Conservation (phyloP, 2,888 invertebrate genomes). For the Cremastobaeus sp. region DNA sequence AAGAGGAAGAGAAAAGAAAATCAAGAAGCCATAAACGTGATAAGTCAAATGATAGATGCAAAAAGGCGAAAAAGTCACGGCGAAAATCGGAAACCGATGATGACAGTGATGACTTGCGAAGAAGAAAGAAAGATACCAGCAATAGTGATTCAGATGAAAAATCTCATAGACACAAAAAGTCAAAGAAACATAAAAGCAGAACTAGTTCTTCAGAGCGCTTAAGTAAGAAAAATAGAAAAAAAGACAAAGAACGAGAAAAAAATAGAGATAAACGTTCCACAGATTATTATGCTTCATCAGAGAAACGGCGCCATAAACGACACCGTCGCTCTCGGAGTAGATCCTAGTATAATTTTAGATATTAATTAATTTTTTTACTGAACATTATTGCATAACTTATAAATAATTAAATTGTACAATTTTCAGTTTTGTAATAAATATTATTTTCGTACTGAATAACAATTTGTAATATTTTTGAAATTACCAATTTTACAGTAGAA, state of each 20-base stretch:
- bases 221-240: slow-evolving; percentile 80
- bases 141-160: slow-evolving; percentile 63
- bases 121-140: slow-evolving; percentile 64
- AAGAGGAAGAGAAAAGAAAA: slow-evolving; percentile 55
- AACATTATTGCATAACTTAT: too few species aligned
- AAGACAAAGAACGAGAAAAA: slow-evolving; percentile 81
- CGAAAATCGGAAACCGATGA: slow-evolving; percentile 31
- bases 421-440: too few species aligned
- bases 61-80: slow-evolving; percentile 64
- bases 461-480: too few species aligned
- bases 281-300: slow-evolving; percentile 77
- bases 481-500: too few species aligned
- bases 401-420: too few species aligned
- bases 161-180: slow-evolving; percentile 66
- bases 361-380: too few species aligned
- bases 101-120: slow-evolving; percentile 60
- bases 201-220: slow-evolving; percentile 76
- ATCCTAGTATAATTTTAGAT: too few species aligned
- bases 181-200: slow-evolving; percentile 75
- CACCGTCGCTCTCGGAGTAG: too few species aligned
- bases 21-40: slow-evolving; percentile 16
- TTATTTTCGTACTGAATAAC: too few species aligned
- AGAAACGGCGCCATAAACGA: too few species aligned
- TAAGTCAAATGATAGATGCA: slow-evolving; percentile 16
- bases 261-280: slow-evolving; percentile 78